A percentile compares a stretch with the other conserved stretches of the same genome.
These are phyloP conservation scores for Porphyrio hochstetteri DNA, from an alignment of 2,113 vertebrate genomes.

Conservation along the genomic window DNA sequence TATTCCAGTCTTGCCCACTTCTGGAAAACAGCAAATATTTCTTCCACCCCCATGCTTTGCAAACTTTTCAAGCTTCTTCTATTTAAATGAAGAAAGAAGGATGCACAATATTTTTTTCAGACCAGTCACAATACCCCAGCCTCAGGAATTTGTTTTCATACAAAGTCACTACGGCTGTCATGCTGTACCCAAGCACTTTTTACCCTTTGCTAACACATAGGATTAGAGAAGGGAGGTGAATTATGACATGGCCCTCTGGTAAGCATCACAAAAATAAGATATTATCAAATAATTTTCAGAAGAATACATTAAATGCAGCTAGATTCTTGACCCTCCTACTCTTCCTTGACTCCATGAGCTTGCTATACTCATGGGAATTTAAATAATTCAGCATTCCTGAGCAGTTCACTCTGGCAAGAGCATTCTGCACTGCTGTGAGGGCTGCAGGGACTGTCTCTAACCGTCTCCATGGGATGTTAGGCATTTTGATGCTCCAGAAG, in stretches of 20 bases:
- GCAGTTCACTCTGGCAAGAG: not conserved
- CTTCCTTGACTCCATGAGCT: not conserved
- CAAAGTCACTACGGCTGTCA: not conserved
- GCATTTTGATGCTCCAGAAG: not conserved
- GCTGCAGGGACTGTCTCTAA: not conserved
- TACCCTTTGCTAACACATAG: not conserved
- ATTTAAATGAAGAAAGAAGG: slow-evolving; percentile 4
- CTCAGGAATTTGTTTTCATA: slow-evolving; percentile 22
- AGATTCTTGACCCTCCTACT: not conserved
- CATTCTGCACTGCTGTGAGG: rapidly evolving
- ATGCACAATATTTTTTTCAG: slow-evolving; percentile 15
- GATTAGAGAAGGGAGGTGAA: not conserved
- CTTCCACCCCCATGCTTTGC: not conserved
- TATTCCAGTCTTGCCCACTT: not conserved
- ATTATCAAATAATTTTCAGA: not conserved
- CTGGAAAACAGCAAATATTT: slow-evolving; percentile 6
- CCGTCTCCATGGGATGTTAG: not conserved
- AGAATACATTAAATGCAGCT: not conserved
- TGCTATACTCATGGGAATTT: not conserved
- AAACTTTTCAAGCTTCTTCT: not conserved
- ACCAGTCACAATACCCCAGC: not conserved
- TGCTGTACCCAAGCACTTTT: not conserved
- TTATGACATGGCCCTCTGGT: not conserved
- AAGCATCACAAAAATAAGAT: not conserved
- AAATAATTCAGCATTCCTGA: not conserved